A percentile compares a stretch with the other conserved stretches of the same genome.
Conservation (phyloP, 2,797 vertebrate genomes). For the Hydrophis major region DNA sequence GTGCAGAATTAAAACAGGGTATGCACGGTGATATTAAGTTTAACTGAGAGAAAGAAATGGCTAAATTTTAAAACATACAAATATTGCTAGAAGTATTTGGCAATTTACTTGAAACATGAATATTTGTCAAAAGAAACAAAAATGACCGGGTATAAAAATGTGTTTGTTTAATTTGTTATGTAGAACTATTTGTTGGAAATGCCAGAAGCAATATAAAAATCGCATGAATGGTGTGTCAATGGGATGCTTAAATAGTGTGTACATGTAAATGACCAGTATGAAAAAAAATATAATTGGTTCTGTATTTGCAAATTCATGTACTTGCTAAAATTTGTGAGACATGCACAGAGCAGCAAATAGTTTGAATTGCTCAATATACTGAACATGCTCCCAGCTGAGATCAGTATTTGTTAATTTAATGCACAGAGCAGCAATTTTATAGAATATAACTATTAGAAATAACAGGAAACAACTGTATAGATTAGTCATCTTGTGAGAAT, state of each 20-base stretch:
- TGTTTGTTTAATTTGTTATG: not conserved
- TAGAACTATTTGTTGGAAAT: not conserved
- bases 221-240: not conserved
- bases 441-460: not conserved
- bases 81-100: not conserved
- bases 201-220: not conserved
- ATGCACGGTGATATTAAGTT: not conserved
- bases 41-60: not conserved
- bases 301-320: not conserved
- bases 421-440: not conserved
- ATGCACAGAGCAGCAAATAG: not conserved
- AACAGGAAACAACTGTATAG: not conserved
- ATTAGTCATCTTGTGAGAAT: not conserved
- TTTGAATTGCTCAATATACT: not conserved
- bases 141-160: not conserved
- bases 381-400: not conserved
- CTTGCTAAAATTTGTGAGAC: not conserved
- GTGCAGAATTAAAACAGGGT: not conserved
- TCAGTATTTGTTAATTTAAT: not conserved
- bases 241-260: not conserved
- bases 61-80: not conserved
- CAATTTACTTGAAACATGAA: not conserved
- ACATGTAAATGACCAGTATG: not conserved
- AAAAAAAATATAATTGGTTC: not conserved
- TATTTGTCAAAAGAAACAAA: not conserved